Base-by-base conservation (phyloP, 2,113 vertebrate genomes). In the Eonycteris spelaea region DNA sequence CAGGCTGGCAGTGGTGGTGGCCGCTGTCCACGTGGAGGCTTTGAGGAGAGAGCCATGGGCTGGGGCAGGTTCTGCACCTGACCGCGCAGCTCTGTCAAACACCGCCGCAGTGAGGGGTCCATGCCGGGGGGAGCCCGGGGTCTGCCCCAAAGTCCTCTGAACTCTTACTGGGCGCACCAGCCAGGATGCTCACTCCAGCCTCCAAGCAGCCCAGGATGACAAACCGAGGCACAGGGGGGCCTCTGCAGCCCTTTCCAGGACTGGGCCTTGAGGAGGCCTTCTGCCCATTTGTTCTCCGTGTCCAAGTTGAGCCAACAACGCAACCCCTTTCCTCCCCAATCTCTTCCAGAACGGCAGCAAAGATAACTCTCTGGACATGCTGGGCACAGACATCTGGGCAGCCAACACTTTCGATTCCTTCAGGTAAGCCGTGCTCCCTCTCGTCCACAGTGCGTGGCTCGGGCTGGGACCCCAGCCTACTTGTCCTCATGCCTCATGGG, bases 311-410 rank as follows among this genome's bases (percentile, higher is more conserved):
- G 30, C 45, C 38, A 63, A 13, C 94, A 12, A 98, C 1, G 11
- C 19, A 6, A 1, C 13, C 33, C 43, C 30, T 45, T 88, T 73
- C 19, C 15, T 53, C 43, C 82, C 61, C 22, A 5, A 0, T 98
- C 43, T 96, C 79, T 98, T 96, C 43, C 96, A 99, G 99, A 99
- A 99, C 68, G 99, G 99, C 96, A 99, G 99, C 99, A 99, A 99
- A 98, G 99, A 99, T 2, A 98, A 80, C 86, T 98, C 99, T 55
- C 98, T 99, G 67, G 99, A 99, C 98, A 99, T 99, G 98, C 98
- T 99, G 98, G 99, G 99, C 55, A 99, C 99, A 0, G 99, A 99
- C 97, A 99, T 99, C 98, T 99, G 99, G 99, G 99, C 99, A 28
- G 99, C 99, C 92, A 99, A 99, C 98, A 99, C 99, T 8, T 98